Evolutionary conservation across 1,140 invertebrate species (phyloP).

Genomic region (Antheraea pernyi): DNA sequence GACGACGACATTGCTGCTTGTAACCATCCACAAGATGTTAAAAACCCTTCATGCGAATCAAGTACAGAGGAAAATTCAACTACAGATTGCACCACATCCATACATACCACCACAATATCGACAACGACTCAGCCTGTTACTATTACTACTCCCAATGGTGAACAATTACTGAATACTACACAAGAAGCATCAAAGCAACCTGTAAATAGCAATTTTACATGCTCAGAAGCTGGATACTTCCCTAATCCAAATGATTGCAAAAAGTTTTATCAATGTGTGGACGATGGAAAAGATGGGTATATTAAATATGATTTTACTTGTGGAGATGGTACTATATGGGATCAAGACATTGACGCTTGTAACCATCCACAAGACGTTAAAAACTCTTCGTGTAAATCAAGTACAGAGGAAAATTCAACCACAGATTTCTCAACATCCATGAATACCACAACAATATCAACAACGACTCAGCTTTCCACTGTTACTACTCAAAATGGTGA

Average conservation of each 20-base stretch:
- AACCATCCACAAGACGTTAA: slow-evolving; percentile 66
- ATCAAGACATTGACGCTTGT: slow-evolving; percentile 78
- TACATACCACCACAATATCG: slow-evolving; percentile 5
- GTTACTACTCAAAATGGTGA: slow-evolving; percentile 37
- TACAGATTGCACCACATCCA: slow-evolving; percentile 10
- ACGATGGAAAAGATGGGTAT: slow-evolving; percentile 80
- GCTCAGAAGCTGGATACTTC: slow-evolving; percentile 81
- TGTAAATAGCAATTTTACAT: no score
- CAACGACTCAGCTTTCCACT: slow-evolving; percentile 15
- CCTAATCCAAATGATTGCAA: slow-evolving; percentile 83
- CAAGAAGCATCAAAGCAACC: no score
- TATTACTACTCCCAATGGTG: slow-evolving; percentile 35
- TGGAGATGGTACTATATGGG: slow-evolving; percentile 82
- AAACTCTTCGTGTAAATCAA: slow-evolving; percentile 51
- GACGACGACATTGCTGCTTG: slow-evolving; percentile 79
- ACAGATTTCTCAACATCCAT: slow-evolving; percentile 10
- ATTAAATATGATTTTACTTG: slow-evolving; percentile 81
- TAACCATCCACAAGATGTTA: slow-evolving; percentile 67
- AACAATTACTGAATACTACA: slow-evolving; percentile 25
- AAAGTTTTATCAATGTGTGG: slow-evolving; percentile 87
- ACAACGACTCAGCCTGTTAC: slow-evolving; percentile 16
- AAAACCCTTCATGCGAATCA: slow-evolving; percentile 50
- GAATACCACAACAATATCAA: slow-evolving; percentile 8
- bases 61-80: slow-evolving; percentile 20
- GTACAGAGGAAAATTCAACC: slow-evolving; percentile 17